Evolutionary conservation across 1,140 invertebrate species (phyloP).

Genomic region (Achroia grisella): DNA sequence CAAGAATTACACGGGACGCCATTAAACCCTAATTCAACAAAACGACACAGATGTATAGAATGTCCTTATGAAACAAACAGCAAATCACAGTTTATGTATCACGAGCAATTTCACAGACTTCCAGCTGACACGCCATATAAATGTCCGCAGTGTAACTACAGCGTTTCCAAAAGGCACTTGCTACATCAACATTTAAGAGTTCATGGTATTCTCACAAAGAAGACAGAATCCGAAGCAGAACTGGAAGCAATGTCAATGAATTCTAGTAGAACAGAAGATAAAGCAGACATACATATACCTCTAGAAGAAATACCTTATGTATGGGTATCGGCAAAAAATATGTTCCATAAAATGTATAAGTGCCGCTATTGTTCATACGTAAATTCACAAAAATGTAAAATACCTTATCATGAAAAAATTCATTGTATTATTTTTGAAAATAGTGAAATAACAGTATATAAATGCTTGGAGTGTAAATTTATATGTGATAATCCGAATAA

Average conservation of each 20-base stretch:
- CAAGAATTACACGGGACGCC: constrained; percentile 21
- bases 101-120: constrained; percentile 88
- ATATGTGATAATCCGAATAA: constrained; percentile 84
- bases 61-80: constrained; percentile 89
- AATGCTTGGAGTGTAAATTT: constrained; percentile 88
- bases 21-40: constrained; percentile 32
- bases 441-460: constrained; percentile 59
- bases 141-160: constrained; percentile 87
- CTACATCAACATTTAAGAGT: constrained; percentile 86
- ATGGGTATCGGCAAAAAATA: constrained; percentile 82
- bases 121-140: constrained; percentile 81
- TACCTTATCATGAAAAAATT: constrained; percentile 91
- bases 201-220: constrained; percentile 76
- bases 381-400: constrained; percentile 84
- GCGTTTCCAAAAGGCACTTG: constrained; percentile 85
- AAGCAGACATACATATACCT: constrained; percentile 22
- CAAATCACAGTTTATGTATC: constrained; percentile 88
- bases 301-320: constrained; percentile 77
- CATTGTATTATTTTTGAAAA: constrained; percentile 76
- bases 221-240: constrained; percentile 46
- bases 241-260: constrained; percentile 25
- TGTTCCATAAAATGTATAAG: constrained; percentile 88
- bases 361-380: constrained; percentile 90
- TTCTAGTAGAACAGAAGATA: constrained; percentile 21
- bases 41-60: constrained; percentile 80